Evolutionary conservation across 2,113 vertebrate genomes (phyloP).

Genomic region (Megalops atlanticus): DNA sequence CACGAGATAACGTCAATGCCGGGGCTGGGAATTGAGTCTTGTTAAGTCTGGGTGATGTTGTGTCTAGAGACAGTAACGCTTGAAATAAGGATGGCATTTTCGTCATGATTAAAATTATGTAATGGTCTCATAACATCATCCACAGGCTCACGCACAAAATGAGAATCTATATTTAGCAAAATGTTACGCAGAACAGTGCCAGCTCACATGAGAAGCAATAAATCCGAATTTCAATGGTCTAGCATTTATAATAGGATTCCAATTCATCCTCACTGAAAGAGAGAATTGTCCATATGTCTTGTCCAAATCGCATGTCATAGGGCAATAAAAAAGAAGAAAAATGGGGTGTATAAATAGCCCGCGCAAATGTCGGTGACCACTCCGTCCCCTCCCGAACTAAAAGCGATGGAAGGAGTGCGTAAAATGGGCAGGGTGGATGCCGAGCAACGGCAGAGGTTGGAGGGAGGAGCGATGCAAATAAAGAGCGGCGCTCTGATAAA

Average conservation of each 20-base stretch:
- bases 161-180: neutral
- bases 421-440: constrained; percentile 34
- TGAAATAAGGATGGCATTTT: constrained; percentile 26
- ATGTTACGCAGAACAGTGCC: neutral
- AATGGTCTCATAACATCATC: no score
- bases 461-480: constrained; percentile 67
- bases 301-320: constrained; percentile 46
- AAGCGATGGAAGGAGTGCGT: constrained; percentile 28
- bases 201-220: constrained; percentile 6
- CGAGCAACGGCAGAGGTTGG: neutral
- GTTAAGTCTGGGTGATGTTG: no score
- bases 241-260: constrained; percentile 60
- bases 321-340: constrained; percentile 29
- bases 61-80: constrained; percentile 21
- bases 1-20: neutral
- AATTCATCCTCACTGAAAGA: constrained; percentile 67
- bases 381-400: constrained; percentile 46
- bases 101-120: constrained; percentile 17
- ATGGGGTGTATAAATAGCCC: constrained; percentile 17
- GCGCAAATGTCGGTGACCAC: constrained; percentile 33
- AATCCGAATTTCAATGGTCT: constrained; percentile 43
- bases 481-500: constrained; percentile 42
- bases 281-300: constrained; percentile 60
- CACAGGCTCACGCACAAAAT: no score
- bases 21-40: neutral